Evolutionary conservation across 2,797 vertebrate genomes (phyloP), one percentile per base, ranked within the genome.

Genomic region (Scolopax rusticola): DNA sequence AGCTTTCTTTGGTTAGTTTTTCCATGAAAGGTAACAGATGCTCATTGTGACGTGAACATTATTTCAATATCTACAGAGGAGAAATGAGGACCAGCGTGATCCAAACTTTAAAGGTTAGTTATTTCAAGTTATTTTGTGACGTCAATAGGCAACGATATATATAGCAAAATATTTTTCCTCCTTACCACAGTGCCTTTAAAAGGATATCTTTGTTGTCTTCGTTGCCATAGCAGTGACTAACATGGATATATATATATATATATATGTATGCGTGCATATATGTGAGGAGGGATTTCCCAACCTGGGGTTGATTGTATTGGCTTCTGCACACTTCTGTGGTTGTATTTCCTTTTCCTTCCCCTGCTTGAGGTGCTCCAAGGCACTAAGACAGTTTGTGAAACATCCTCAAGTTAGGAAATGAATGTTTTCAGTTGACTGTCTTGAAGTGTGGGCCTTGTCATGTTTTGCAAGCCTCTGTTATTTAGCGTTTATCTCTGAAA

Each of bases 121-220:
- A 96, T 97, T 93, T 95, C 92, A 91, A 90, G 87, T 95, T 93
- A 92, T 95, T 96, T 97, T 89, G 82, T 93, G 95, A 97, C 54
- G 83, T 94, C 94, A 97, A 84, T 95, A 89, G 78, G 75, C 78
- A 7, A 86, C 2, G 94, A 92, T 97, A 97, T 96, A 97, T 95
- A 94, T 96, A 96, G 95, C 93, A 87, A 96, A 96, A 95, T 97
- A 95, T 96, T 97, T 97, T 96, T 92, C 92, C 86, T 95, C 74
- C 89, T 96, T 90, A 92, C 93, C 43, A 11, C 93, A 84, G 64
- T 51, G 57, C 86, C 84, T 97, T 97, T 96, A 95, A 97, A 96
- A 96, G 89, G 81, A 78, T 90, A 96, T 96, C 94, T 97, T 93
- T 96, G 93, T 97, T 97, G 89, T 92, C 67, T 84, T 78, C 77